A percentile compares a stretch with the other conserved stretches of the same genome.
Conservation (phyloP, 2,113 vertebrate species). For the Poeciliopsis prolifica region DNA sequence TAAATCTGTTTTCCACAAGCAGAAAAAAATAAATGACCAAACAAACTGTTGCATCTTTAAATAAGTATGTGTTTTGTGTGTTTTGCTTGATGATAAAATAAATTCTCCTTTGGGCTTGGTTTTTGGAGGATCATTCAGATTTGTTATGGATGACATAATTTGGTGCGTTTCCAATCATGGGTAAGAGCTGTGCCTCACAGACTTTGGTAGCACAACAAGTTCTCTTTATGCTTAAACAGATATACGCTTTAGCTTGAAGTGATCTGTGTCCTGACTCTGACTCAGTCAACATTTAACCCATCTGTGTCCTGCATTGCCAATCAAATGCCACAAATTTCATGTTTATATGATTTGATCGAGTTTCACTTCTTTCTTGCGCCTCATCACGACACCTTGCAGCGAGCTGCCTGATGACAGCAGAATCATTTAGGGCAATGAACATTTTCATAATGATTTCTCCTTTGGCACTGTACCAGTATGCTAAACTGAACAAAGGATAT, state of each 20-base stretch:
- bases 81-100: background rate
- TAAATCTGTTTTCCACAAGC: background rate
- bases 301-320: slow-evolving; percentile 22
- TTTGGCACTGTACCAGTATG: slow-evolving; percentile 20
- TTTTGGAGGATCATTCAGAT: background rate
- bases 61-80: background rate
- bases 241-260: slow-evolving; percentile 5
- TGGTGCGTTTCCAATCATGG: background rate
- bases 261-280: slow-evolving; percentile 22
- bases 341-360: slow-evolving; percentile 15
- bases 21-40: slow-evolving; percentile 1
- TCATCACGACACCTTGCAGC: slow-evolving; percentile 18
- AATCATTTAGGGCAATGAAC: slow-evolving; percentile 37
- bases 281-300: slow-evolving; percentile 27
- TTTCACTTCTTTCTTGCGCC: slow-evolving; percentile 12
- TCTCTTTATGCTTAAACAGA: background rate
- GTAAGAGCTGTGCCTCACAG: background rate
- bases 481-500: slow-evolving; percentile 1
- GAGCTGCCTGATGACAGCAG: slow-evolving; percentile 16
- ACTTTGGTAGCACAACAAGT: background rate
- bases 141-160: background rate
- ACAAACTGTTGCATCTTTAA: background rate
- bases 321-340: slow-evolving; percentile 18
- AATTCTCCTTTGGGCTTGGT: background rate
- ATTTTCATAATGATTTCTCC: slow-evolving; percentile 20